A percentile compares a stretch with the other conserved stretches of the same genome.
These are phyloP conservation scores for Empidonax traillii DNA, from an alignment of 2,113 vertebrate species.

Conservation along the genomic window DNA sequence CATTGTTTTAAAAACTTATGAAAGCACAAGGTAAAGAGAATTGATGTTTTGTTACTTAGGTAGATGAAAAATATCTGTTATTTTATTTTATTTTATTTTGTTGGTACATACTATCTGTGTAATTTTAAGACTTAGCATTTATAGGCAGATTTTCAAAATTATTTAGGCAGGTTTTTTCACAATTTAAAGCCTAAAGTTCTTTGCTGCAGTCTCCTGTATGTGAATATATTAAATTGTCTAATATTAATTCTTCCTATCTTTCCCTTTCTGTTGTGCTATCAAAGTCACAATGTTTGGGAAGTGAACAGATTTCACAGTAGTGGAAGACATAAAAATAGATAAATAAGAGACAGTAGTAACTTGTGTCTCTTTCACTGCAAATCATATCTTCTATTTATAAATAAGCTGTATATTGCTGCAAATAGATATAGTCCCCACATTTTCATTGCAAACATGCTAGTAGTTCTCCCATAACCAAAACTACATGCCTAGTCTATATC, in stretches of 20 bases:
- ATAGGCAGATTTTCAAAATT: neutral
- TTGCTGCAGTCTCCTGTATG: neutral
- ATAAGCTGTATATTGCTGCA: neutral
- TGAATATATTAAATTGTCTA: neutral
- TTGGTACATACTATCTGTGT: neutral
- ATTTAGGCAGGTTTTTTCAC: neutral
- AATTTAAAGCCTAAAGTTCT: neutral
- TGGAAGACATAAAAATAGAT: neutral
- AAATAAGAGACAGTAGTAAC: neutral
- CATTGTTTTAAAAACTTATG: neutral
- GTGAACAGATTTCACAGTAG: neutral
- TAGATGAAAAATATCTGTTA: neutral
- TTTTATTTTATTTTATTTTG: neutral
- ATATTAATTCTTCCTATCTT: neutral
- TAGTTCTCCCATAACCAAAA: neutral
- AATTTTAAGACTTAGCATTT: neutral
- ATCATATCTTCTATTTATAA: neutral
- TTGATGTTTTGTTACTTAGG: neutral
- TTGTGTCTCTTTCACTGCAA: neutral
- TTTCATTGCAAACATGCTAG: neutral
- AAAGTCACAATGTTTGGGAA: neutral
- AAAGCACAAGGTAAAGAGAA: neutral
- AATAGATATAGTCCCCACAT: neutral
- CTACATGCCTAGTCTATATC: neutral
- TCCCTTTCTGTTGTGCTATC: neutral